These are phyloP conservation scores for Guaruba guarouba DNA, from an alignment of 2,113 vertebrate genomes.

Conservation along the genomic window DNA sequence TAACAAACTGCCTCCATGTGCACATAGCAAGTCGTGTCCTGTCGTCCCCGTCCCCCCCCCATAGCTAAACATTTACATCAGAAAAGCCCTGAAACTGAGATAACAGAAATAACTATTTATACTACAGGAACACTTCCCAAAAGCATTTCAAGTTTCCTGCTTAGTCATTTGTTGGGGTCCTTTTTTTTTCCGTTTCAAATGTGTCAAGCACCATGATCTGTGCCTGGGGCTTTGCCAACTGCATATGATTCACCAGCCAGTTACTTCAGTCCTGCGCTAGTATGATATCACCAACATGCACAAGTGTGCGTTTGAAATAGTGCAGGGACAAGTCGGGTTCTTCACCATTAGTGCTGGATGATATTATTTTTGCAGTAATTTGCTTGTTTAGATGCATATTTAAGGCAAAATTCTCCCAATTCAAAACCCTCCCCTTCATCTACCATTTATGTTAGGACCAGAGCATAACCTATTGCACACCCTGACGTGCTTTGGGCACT, in stretches of 20 bases:
- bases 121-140: neutral
- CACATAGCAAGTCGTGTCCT: neutral
- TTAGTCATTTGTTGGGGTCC: neutral
- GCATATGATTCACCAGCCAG: neutral
- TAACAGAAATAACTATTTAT: neutral
- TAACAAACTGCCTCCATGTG: accelerated
- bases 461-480: neutral
- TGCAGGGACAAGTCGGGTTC: neutral
- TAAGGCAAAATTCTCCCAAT: slow-evolving; percentile 10
- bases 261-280: neutral
- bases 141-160: neutral
- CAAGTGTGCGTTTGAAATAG: neutral
- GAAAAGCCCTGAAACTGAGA: neutral
- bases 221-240: neutral
- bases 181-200: too few species aligned
- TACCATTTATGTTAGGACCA: slow-evolving; percentile 15
- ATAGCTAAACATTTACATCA: neutral
- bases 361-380: slow-evolving; percentile 21
- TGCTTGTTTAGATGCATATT: slow-evolving; percentile 42
- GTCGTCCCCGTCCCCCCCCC: too few species aligned
- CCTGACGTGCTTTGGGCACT: neutral
- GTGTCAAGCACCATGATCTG: neutral
- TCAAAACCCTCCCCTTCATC: neutral
- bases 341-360: neutral
- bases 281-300: neutral